Evolutionary conservation across 30 jellyfish, hydroid and myxozoan genomes (phyloP).

Genomic region (Pelagia noctiluca): DNA sequence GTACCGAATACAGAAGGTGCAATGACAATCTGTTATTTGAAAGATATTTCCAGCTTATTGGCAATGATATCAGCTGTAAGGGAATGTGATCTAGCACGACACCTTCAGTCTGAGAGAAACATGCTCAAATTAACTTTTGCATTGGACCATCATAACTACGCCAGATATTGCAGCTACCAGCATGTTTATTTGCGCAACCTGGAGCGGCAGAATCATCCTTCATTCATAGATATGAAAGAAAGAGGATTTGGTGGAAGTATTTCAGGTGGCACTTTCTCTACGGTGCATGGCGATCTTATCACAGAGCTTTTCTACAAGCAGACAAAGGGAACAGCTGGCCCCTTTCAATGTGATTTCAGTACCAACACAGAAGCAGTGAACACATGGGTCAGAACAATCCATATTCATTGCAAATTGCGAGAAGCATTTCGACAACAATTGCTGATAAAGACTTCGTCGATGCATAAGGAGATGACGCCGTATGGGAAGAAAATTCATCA

Average conservation of each 20-base stretch:
- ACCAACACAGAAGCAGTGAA: constrained; percentile 40
- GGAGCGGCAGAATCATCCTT: constrained; percentile 38
- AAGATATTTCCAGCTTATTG: constrained; percentile 58
- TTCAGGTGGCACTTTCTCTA: constrained; percentile 39
- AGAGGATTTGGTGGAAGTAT: constrained; percentile 54
- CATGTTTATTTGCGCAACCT: neutral
- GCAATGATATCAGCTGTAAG: constrained; percentile 50
- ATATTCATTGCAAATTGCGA: constrained; percentile 49
- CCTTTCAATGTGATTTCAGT: constrained; percentile 55
- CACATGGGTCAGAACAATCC: constrained; percentile 56
- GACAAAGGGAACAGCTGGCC: constrained; percentile 70
- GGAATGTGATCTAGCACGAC: constrained; percentile 40
- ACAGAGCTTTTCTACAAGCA: constrained; percentile 68
- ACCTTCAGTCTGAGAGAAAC: constrained; percentile 41
- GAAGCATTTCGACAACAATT: constrained; percentile 18
- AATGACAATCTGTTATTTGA: constrained; percentile 25
- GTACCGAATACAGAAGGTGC: constrained; percentile 18
- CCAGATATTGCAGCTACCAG: constrained; percentile 40
- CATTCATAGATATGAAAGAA: constrained; percentile 33
- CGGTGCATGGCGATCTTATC: constrained; percentile 63
- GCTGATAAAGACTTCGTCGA: constrained; percentile 23
- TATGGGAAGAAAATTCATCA: constrained; percentile 12
- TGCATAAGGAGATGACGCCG: constrained; percentile 50
- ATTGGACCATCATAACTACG: constrained; percentile 44
- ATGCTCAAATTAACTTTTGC: constrained; percentile 43